Evolutionary conservation across 2,113 vertebrate species (phyloP), one percentile per base, ranked within the genome.

Genomic region (Microcebus tavaratra): DNA sequence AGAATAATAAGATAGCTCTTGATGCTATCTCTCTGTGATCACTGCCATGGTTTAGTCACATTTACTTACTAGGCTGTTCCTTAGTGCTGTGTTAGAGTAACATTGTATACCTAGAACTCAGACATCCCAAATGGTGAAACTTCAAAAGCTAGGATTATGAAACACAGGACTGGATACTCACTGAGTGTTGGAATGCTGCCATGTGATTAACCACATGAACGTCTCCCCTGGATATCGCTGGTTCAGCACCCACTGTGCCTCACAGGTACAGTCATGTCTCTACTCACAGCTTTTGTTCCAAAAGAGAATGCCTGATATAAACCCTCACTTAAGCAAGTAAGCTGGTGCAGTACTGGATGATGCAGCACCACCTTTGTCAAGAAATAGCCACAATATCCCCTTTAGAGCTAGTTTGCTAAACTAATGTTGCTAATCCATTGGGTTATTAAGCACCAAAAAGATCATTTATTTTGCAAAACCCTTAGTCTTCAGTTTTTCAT

Each of bases 401-500:
- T 61, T 70, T 78, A 42, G 8, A 59, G 27, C 18, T 57, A 83
- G 88, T 72, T 94, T 68, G 34, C 81, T 57, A 76, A 92, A 67
- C 8, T 75, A 79, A 23, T 23, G 15, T 27, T 88, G 57, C 23
- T 80, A 68, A 90, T 76, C 23, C 27, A 72, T 9, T 92, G 72
- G 36, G 9, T 39, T 83, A n/a, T 36, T 48, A 63, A 75, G 11
- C 48, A 87, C 70, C 84, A 95, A 80, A 93, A 86, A 17, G 11
- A 70, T 63, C 15, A 70, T n/a, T 96, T 80, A 68, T 73, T 96
- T 97, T 79, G 25, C 17, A 61, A 93, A 88, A 75, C 14, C 29
- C 27, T 27, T 27, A 75, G 57, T 91, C 65, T 82, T 95, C 79
- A 92, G 48, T 90, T 95, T 92, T 78, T 72, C 34, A 90, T 87